Base-by-base conservation (phyloP, 2,888 invertebrate genomes). In the Eupithecia dodoneata region DNA sequence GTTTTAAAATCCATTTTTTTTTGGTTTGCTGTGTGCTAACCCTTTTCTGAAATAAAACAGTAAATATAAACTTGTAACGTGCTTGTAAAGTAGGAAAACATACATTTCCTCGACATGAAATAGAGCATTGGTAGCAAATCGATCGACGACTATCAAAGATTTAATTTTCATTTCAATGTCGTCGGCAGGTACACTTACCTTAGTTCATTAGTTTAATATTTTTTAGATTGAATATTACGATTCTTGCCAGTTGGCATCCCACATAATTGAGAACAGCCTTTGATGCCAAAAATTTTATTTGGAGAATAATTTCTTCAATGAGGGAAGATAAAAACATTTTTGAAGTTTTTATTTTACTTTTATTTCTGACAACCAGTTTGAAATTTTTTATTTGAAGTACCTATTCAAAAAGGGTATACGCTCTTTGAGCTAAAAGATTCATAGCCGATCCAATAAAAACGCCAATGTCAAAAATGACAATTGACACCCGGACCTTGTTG, bases 301-400 rank as follows among this genome's bases (percentile, higher is more conserved):
- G 94, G 83, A 88, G 77, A 74, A 94, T 76, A 87, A 95, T 92
- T 94, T 94, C 94, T 87, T 94, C 92, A 85, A 94, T 86, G 87
- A 94, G 92, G 92, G 94, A 94, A 93, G 94, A 93, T 93, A 94
- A 93, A 94, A 93, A 90, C 94, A 94, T 95, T 93, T 91, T 93
- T 93, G 91, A 90, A 85, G 87, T 91, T 91, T 91, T 90, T 77
- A 78, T 84, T 87, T 89, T 89, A 89, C 89, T 90, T 89, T 87
- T 84, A 75, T 76, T 72, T 45, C 49, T 18, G 13, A n/a, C 42
- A 65, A 70, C 1, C 0, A 71, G 41, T 30, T 44, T 52, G 49
- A 41, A 7, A 15, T 66, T 30, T 44, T 70, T 47, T 70, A 18
- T 45, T 18, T 12, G 4, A 18, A 13, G 15, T 69, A 10, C n/a